Evolutionary conservation across 2,113 vertebrate genomes (phyloP), one percentile per base, ranked within the genome.

Genomic region (Zosterops hypoxanthus): DNA sequence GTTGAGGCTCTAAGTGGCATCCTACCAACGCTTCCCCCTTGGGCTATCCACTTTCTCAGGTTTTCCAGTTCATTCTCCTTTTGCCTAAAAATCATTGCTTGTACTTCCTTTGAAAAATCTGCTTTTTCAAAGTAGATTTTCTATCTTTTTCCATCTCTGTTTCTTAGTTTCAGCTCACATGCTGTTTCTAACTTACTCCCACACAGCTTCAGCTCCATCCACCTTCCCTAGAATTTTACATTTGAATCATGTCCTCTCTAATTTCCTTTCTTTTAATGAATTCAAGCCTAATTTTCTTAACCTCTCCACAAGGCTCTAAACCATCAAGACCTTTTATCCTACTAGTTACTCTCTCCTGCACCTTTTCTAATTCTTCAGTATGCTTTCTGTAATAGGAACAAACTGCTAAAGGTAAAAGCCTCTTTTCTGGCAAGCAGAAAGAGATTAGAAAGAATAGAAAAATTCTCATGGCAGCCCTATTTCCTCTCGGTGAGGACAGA

Each of bases 251-350:
- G 64, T 66, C 46, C 44, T 68, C 34, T 66, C 50, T 73, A 72
- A 93, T 93, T 91, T 92, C 65, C 15, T 34, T 15, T 49, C 83
- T 94, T 71, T 82, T 92, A 73, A 96, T 94, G 82, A 91, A 88
- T 90, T 83, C 57, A 71, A 92, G 25, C 33, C 57, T 90, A 65
- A 82, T 94, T 96, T 94, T 94, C 84, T 71, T 97, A 92, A 95
- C 92, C 82, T 94, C 72, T 92, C 82, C 76, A 84, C 15, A 28
- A 0, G 5, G 55, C 59, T 81, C 36, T 72, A 91, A 91, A 88
- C 65, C 78, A 70, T 14, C 0, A 1, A 94, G 92, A 91, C 53
- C 81, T 92, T 94, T 95, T 90, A 80, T 84, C 71, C 70, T 64
- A 18, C 53, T 44, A 70, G 71, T 93, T 88, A 88, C 53, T 66